These are phyloP conservation scores for Ametastegia equiseti DNA, from an alignment of 2,888 invertebrate species.

Conservation along the genomic window DNA sequence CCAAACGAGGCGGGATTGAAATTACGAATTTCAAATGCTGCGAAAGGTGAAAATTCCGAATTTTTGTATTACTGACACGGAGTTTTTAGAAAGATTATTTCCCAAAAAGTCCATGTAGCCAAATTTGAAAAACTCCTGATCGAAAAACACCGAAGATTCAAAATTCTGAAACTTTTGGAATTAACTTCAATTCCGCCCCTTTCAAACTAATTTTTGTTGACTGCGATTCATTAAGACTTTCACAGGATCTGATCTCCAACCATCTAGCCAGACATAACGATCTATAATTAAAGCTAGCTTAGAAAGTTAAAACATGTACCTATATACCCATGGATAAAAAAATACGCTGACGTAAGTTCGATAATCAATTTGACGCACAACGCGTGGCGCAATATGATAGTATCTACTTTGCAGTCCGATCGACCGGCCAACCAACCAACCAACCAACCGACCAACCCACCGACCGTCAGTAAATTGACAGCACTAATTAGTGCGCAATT, in stretches of 20 bases:
- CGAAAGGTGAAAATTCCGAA: no score
- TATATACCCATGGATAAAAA: not conserved
- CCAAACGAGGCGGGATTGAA: no score
- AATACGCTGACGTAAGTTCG: conserved; percentile 3
- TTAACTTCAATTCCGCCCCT: no score
- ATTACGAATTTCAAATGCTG: no score
- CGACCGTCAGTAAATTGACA: conserved; percentile 25
- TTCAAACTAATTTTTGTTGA: not conserved
- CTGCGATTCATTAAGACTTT: not conserved
- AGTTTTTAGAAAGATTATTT: no score
- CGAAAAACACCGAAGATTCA: no score
- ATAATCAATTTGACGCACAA: conserved; percentile 34
- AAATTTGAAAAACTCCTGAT: no score
- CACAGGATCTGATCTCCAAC: not conserved
- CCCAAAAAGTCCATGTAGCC: no score
- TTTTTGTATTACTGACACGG: no score
- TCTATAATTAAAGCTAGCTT: not conserved
- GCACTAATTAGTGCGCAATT: conserved; percentile 11
- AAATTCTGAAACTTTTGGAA: no score
- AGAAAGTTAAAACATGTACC: not conserved
- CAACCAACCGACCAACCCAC: no score
- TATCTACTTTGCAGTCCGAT: not conserved
- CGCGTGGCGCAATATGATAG: not conserved
- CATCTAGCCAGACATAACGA: not conserved
- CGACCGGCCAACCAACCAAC: no score